These are phyloP conservation scores for Spinus pinus DNA, from an alignment of 2,797 vertebrate genomes.

Conservation along the genomic window DNA sequence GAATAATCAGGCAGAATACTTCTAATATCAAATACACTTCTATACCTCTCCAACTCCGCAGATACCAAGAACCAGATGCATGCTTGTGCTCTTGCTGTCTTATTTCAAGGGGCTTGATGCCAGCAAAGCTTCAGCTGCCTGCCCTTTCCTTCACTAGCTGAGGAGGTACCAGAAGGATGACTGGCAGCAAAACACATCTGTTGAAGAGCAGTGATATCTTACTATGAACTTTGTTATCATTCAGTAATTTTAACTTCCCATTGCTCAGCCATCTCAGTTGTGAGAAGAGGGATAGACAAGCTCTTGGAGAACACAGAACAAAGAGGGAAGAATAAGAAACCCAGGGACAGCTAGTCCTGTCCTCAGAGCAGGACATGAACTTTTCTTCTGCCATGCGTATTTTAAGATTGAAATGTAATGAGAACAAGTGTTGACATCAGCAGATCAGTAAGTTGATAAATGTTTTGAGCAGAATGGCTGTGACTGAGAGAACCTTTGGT, in stretches of 20 bases:
- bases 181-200: background rate
- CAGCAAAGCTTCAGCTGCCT: background rate
- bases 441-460: background rate
- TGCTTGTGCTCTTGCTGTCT: background rate
- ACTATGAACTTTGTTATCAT: background rate
- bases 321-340: background rate
- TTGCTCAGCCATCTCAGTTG: background rate
- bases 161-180: background rate
- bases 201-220: background rate
- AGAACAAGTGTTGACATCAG: background rate
- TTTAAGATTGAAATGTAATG: background rate
- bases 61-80: background rate
- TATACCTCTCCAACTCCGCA: background rate
- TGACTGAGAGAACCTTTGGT: background rate
- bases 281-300: background rate
- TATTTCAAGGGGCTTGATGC: background rate
- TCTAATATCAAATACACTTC: background rate
- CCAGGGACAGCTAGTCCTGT: background rate
- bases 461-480: background rate
- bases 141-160: background rate
- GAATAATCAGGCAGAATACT: background rate
- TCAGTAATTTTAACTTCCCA: background rate
- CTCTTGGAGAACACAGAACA: background rate
- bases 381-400: background rate
- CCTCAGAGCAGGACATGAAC: background rate